Evolutionary conservation across 2,888 invertebrate genomes (phyloP), one percentile per base, ranked within the genome.

Genomic region (Ormyrus pomaceus): DNA sequence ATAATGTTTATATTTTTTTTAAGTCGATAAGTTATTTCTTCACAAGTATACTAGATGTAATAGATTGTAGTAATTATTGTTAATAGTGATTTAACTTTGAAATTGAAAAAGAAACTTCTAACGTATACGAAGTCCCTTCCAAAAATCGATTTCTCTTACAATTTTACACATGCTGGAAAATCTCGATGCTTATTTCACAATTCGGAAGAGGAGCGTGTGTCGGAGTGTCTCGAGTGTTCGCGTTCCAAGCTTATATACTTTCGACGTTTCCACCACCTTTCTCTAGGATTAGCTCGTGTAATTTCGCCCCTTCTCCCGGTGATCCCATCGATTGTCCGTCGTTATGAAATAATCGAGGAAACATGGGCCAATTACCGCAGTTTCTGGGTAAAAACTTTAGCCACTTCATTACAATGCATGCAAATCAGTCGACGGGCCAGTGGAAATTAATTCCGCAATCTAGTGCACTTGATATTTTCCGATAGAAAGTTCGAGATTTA

Each of bases 261-360:
- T 84, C 84, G 83, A 86, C 84, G 85, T 86, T 87, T 86, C 88
- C 86, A 87, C 88, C 87, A 89, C 90, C 89, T 88, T 88, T 89
- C 89, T 87, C 87, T 85, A 82, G 74, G 83, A 83, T 82, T 84
- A 84, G 77, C 79, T 83, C 84, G 51, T 84, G 78, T 71, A 86
- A 84, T 86, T 79, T 80, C 83, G 82, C 85, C 85, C 84, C 86
- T 85, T 87, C 85, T 85, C 80, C 79, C 81, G 68, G 79, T 80
- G 80, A 82, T 83, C 80, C 19, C 53, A 13, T 74, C 71, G 71
- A 78, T 81, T 77, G 66, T 74, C 59, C 45, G 50, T 68, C 51
- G 53, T 9, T 51, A 74, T 71, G 66, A 71, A 64, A 79, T 68
- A 69, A 74, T 75, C 50, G 50, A 61, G 72, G 72, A 82, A 75